Evolutionary conservation across 2,888 invertebrate genomes (phyloP).

Genomic region (Panopea generosa): DNA sequence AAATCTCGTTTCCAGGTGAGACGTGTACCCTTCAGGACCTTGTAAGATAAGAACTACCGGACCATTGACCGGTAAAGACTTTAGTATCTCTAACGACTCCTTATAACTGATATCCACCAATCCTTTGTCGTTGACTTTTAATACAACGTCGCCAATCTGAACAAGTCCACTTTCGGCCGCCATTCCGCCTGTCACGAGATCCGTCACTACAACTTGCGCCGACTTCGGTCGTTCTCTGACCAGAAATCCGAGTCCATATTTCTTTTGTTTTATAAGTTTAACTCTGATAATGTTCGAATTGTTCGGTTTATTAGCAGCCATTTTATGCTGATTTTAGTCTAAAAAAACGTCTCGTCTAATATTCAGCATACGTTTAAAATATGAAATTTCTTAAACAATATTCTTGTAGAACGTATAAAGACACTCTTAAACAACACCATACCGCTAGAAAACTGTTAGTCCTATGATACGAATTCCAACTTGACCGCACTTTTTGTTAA

Average conservation of each 20-base stretch:
- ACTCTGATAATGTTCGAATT: constrained; percentile 77
- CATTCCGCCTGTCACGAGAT: constrained; percentile 79
- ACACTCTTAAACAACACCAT: not conserved
- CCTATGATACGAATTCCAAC: too few species aligned
- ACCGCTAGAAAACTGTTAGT: too few species aligned
- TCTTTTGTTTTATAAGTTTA: constrained; percentile 76
- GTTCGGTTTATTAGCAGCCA: not conserved
- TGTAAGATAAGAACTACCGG: constrained; percentile 78
- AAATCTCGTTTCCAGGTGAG: constrained; percentile 81
- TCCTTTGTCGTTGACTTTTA: constrained; percentile 80
- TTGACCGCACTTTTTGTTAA: too few species aligned
- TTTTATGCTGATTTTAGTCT: not conserved
- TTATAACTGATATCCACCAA: constrained; percentile 80
- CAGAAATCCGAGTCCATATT: constrained; percentile 81
- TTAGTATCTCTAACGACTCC: constrained; percentile 73
- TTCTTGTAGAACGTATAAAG: too few species aligned
- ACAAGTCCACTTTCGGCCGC: constrained; percentile 82
- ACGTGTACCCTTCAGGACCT: constrained; percentile 80
- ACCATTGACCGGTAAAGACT: constrained; percentile 73
- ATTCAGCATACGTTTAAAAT: too few species aligned
- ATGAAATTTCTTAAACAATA: too few species aligned
- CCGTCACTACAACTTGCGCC: constrained; percentile 78
- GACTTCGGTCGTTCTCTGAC: constrained; percentile 77
- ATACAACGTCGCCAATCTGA: constrained; percentile 81
- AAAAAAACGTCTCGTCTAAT: too few species aligned